Percentiles rank a stretch among this genome's conserved stretches.
Conservation (phyloP, 1,140 invertebrate genomes). For the Drosophila mojavensis region DNA sequence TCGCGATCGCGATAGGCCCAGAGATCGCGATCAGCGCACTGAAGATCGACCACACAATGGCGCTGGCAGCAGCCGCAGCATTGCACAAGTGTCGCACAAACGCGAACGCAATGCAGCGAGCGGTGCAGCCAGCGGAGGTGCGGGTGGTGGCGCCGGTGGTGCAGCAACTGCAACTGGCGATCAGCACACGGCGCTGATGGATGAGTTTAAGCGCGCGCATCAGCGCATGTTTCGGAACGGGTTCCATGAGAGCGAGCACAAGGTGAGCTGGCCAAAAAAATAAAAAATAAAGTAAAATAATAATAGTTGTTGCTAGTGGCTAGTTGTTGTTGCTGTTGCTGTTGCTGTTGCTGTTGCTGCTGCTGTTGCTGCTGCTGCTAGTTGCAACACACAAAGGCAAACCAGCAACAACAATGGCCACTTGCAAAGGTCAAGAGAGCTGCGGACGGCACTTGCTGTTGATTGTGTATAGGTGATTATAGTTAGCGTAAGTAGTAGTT, state of each 20-base stretch:
- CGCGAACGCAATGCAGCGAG: conserved; percentile 55
- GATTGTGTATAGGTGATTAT: conserved; percentile 4
- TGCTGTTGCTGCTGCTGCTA: conserved; percentile 5
- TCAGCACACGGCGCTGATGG: conserved; percentile 91
- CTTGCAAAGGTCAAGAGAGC: conserved; percentile 71
- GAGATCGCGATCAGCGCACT: conserved; percentile 36
- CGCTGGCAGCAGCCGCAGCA: conserved; percentile 24
- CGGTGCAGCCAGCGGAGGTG: conserved; percentile 6
- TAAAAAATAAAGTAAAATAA: too few relatives aligned
- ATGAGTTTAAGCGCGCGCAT: conserved; percentile 94
- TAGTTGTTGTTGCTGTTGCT: conserved; percentile 25
- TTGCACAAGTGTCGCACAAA: conserved; percentile 59
- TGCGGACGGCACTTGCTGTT: conserved; percentile 49
- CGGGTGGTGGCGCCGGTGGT: conserved; percentile 32
- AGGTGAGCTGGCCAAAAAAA: conserved; percentile 62
- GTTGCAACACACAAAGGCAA: conserved; percentile 38
- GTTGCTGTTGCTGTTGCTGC: conserved; percentile 10
- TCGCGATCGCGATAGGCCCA: conserved; percentile 42
- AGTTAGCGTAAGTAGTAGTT: conserved; percentile 15
- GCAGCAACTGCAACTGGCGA: conserved; percentile 79
- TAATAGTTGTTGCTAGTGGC: conserved; percentile 21
- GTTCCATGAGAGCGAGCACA: conserved; percentile 82
- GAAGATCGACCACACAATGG: conserved; percentile 51
- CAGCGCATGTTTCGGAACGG: conserved; percentile 91
- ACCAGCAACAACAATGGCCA: conserved; percentile 23